These are phyloP conservation scores for Sipha flava DNA, from an alignment of 1,140 invertebrate species.

Conservation along the genomic window DNA sequence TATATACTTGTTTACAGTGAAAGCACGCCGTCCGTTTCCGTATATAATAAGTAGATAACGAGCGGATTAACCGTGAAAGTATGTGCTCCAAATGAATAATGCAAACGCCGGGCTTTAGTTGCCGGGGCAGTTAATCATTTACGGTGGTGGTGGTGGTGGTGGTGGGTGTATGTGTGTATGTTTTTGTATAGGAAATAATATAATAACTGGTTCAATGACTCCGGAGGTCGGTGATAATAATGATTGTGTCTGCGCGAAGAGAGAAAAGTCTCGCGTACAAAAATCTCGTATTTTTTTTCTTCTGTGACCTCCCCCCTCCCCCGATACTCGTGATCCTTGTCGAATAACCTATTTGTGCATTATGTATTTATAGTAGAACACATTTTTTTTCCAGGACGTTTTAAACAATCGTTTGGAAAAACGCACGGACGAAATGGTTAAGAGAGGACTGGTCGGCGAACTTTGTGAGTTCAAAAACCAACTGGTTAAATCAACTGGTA, in stretches of 20 bases:
- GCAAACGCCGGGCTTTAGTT: neutral
- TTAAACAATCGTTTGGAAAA: neutral
- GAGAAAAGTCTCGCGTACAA: neutral
- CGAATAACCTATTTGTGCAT: neutral
- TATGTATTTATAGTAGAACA: neutral
- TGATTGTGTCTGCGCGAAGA: neutral
- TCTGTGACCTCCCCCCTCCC: neutral
- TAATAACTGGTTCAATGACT: constrained; percentile 27
- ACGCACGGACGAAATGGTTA: neutral
- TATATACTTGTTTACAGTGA: too few species aligned
- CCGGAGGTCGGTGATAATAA: neutral
- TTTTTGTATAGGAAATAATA: neutral
- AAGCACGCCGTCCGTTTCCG: too few species aligned
- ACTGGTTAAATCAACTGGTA: neutral
- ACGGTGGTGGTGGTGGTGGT: neutral
- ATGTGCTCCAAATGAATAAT: constrained; percentile 27
- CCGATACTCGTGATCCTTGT: too few species aligned
- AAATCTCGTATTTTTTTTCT: neutral
- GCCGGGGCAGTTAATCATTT: constrained; percentile 3
- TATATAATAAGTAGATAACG: neutral
- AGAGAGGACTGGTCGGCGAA: neutral
- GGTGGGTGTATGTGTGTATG: neutral
- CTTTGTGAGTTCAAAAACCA: neutral
- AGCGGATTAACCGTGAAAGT: constrained; percentile 16
- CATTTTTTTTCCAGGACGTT: neutral